Conservation (phyloP, 2,797 vertebrate species). For the Fringilla coelebs region DNA sequence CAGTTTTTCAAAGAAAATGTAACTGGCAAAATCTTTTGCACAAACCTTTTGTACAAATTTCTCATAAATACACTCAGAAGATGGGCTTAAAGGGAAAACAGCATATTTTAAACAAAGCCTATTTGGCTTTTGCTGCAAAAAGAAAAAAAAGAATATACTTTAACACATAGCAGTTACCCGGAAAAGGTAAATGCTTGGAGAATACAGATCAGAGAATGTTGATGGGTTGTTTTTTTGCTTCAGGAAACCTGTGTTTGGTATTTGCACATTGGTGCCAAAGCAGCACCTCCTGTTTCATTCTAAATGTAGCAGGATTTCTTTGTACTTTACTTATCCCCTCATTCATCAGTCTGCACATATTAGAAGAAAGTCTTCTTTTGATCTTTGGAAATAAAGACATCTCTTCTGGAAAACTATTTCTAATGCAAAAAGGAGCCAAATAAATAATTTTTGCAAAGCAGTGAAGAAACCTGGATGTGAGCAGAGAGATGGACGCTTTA, state of each 20-base stretch:
- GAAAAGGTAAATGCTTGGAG: not conserved
- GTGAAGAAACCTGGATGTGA: not conserved
- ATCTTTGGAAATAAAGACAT: not conserved
- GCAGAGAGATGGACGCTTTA: not conserved
- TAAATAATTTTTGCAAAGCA: not conserved
- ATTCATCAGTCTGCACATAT: not conserved
- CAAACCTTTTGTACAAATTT: not conserved
- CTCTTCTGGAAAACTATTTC: not conserved
- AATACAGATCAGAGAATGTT: not conserved
- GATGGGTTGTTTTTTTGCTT: not conserved
- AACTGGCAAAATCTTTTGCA: not conserved
- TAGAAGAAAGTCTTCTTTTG: not conserved
- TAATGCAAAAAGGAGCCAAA: not conserved
- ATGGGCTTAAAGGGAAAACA: not conserved
- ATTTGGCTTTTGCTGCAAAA: not conserved
- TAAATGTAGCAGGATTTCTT: not conserved
- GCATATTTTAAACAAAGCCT: not conserved
- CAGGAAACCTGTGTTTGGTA: not conserved
- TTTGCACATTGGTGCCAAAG: not conserved
- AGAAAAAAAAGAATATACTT: not conserved
- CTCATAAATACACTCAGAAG: not conserved
- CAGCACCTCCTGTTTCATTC: not conserved
- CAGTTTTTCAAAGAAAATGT: not conserved
- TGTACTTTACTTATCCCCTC: not conserved
- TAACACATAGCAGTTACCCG: not conserved